Base-by-base conservation (phyloP, 2,888 invertebrate species). In the Balanococcus diminutus region DNA sequence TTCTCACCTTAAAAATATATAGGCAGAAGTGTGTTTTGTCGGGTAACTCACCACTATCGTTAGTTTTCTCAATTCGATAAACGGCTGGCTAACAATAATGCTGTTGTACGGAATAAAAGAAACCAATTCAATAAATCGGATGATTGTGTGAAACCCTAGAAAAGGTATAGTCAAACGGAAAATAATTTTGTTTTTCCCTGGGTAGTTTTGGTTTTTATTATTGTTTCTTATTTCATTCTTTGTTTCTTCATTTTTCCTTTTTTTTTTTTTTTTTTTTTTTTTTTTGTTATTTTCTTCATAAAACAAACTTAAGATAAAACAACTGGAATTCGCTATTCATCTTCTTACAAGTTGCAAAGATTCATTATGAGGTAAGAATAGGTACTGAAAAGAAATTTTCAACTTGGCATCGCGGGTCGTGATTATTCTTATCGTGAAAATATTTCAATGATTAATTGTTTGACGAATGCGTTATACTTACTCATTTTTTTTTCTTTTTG, bases 41-140 rank as follows among this genome's bases (percentile, higher is more conserved):
- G 11, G 9, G 25, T 1, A 61, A 28, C 51, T 51, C 51, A 28
- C 14, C 61, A 25, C 4, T 16, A 16, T 28, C 67, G 6, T 3
- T 31, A 28, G 8, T 67, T 67, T 67, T 28, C 28, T 67, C 67
- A 16, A 67, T 67, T 28, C 67, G 25, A 5, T 67, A 67, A 61
- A 28, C 28, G 36, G 36, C 6, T 36, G 36, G 36, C 72, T 32
- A 72, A 79, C 75, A n/a, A 79, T 36, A 79, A 79, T 79, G 19
- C 31, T 36, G 36, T 79, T 19, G n/a, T 16, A 67, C 28, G 5
- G 19, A 19, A 79, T 36, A 36, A 36, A 79, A 36, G 32, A 36
- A 79, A 79, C 75, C 75, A 79, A 79, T 79, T 79, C 75, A 79
- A 79, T 36, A 79, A 79, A 79, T 79, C 36, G 75, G 36, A 79